A percentile compares a stretch with the other conserved stretches of the same genome.
Evolutionary conservation across 1,140 invertebrate genomes (phyloP).

Genomic region (Heliconius nattereri): DNA sequence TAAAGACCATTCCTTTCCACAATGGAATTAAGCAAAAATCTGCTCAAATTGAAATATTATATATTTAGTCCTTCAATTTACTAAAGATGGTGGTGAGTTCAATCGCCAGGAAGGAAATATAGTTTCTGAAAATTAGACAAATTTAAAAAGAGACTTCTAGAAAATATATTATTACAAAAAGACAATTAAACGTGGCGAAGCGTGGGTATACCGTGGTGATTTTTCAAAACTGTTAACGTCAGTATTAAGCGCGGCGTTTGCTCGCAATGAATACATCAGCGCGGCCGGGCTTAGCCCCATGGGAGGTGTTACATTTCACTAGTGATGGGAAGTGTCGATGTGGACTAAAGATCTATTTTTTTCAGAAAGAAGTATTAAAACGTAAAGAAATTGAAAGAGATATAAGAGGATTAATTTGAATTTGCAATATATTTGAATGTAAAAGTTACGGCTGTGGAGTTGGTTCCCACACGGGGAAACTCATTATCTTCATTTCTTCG

Average conservation of each 20-base stretch:
- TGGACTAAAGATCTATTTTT: not conserved
- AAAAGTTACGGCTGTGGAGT: too few relatives aligned
- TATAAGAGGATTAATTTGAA: too few relatives aligned
- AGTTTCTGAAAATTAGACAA: not conserved
- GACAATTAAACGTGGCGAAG: not conserved
- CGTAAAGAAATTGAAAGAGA: too few relatives aligned
- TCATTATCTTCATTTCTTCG: not conserved
- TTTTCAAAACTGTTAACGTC: constrained; percentile 9
- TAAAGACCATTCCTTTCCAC: too few relatives aligned
- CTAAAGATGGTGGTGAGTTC: too few relatives aligned
- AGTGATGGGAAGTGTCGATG: not conserved
- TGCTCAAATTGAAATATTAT: too few relatives aligned
- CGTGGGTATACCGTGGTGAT: not conserved
- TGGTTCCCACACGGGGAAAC: too few relatives aligned
- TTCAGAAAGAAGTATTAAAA: too few relatives aligned
- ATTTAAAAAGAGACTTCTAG: not conserved
- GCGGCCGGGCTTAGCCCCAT: not conserved
- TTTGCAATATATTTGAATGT: too few relatives aligned
- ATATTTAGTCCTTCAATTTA: too few relatives aligned
- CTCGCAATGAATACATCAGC: constrained; percentile 4
- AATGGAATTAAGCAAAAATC: too few relatives aligned
- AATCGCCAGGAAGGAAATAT: not conserved
- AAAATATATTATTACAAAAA: not conserved
- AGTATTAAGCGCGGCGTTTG: not conserved
- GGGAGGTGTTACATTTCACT: not conserved